phyloP scores from a whole-genome alignment of 1,140 invertebrate species.

The Achroia grisella region DNA sequence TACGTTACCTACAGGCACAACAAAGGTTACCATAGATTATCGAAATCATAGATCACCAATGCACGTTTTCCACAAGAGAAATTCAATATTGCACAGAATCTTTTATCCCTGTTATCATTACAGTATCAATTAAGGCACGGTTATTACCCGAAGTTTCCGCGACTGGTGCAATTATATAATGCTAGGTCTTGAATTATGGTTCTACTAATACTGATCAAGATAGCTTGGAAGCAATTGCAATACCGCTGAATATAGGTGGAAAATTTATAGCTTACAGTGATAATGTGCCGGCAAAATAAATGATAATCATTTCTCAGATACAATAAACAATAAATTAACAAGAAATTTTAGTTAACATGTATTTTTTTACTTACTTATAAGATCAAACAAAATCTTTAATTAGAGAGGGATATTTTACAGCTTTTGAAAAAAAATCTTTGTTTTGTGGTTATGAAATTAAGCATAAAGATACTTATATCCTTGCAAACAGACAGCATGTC shows the following conservation, averaged over 20 bases:
- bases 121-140: slow-evolving; percentile 39
- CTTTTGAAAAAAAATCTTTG: no score
- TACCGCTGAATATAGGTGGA: slow-evolving; percentile 18
- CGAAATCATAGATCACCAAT: no score
- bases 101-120: slow-evolving; percentile 2
- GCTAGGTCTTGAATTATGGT: slow-evolving; percentile 42
- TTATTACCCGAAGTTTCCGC: slow-evolving; percentile 43
- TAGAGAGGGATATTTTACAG: no score
- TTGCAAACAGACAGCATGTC: no score
- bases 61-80: background rate
- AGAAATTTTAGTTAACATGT: no score
- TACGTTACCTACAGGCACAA: no score
- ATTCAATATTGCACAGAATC: slow-evolving; percentile 8
- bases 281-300: slow-evolving; percentile 21
- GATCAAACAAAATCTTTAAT: no score
- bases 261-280: slow-evolving; percentile 42
- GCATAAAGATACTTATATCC: no score
- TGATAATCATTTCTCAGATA: background rate
- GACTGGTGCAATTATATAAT: slow-evolving; percentile 35
- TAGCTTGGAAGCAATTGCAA: slow-evolving; percentile 27
- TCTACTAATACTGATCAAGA: slow-evolving; percentile 47
- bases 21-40: no score
- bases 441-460: no score
- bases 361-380: no score
- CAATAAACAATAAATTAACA: no score